Evolutionary conservation across 53 echinoderm and acorn worm species (phyloP).

Genomic region (Astropecten irregularis): DNA sequence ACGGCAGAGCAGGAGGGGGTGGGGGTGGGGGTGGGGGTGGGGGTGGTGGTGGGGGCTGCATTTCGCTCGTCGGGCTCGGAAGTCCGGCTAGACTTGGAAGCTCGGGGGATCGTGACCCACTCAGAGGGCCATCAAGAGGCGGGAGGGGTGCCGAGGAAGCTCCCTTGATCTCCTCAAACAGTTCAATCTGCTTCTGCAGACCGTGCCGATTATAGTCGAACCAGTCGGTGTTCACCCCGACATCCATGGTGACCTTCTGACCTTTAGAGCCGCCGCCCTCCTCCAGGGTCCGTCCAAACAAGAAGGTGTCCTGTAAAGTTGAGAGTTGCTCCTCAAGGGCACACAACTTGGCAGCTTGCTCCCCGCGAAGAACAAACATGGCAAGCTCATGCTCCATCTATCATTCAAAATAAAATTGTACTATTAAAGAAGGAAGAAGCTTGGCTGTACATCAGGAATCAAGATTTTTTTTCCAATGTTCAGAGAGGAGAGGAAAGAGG

Average conservation of each 20-base stretch:
- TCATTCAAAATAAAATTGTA: background rate
- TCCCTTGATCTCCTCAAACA: slow-evolving; percentile 75
- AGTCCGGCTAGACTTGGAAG: slow-evolving; percentile 25
- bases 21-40: slow-evolving; percentile 31
- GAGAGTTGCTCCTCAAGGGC: slow-evolving; percentile 69
- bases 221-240: slow-evolving; percentile 84
- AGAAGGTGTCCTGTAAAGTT: slow-evolving; percentile 40
- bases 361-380: slow-evolving; percentile 69
- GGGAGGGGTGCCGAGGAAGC: slow-evolving; percentile 32
- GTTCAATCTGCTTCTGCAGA: slow-evolving; percentile 82
- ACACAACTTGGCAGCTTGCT: slow-evolving; percentile 72
- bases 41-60: slow-evolving; percentile 26
- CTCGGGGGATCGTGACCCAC: slow-evolving; percentile 46
- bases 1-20: slow-evolving; percentile 51
- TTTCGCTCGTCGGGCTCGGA: slow-evolving; percentile 41
- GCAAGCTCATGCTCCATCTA: slow-evolving; percentile 78
- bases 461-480: too few species aligned
- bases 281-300: slow-evolving; percentile 19
- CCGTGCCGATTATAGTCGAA: slow-evolving; percentile 80
- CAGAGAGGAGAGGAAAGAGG: too few species aligned
- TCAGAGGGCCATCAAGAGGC: slow-evolving; percentile 23
- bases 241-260: slow-evolving; percentile 59
- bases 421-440: background rate
- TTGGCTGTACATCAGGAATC: too few species aligned
- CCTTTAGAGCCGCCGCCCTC: background rate